Percentiles rank a stretch among this genome's conserved stretches.
Evolutionary conservation across 2,113 vertebrate species (phyloP).

Genomic region (Plestiodon gilberti): DNA sequence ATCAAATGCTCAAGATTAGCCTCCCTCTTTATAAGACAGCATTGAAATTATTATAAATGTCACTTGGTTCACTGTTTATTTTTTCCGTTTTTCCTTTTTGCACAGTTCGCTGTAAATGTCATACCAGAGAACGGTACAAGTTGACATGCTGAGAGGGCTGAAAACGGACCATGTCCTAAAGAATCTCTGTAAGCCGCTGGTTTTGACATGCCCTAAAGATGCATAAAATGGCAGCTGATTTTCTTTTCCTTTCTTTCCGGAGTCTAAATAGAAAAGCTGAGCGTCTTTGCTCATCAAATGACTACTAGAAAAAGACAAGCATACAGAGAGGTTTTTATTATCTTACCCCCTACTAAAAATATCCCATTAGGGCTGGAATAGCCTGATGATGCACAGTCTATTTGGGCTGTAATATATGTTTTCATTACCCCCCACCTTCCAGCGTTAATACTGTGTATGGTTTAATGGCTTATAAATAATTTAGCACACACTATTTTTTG

Average conservation of each 20-base stretch:
- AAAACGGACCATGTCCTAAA: background rate
- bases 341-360: background rate
- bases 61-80: background rate
- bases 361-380: background rate
- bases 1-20: background rate
- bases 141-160: background rate
- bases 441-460: constrained; percentile 22
- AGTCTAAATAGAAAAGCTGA: constrained; percentile 34
- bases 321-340: constrained; percentile 29
- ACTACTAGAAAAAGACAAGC: constrained; percentile 25
- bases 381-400: background rate
- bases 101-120: background rate
- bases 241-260: constrained; percentile 2
- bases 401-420: constrained; percentile 41
- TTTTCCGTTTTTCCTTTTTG: background rate
- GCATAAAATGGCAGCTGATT: constrained; percentile 5
- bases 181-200: constrained; percentile 6
- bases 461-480: constrained; percentile 55
- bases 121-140: background rate
- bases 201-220: constrained; percentile 13
- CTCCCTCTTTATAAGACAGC: background rate
- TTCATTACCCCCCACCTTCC: constrained; percentile 16
- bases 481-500: background rate
- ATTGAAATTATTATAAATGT: background rate
- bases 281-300: constrained; percentile 18